phyloP scores from a whole-genome alignment of 2,113 vertebrate species.

The Anolis carolinensis region DNA sequence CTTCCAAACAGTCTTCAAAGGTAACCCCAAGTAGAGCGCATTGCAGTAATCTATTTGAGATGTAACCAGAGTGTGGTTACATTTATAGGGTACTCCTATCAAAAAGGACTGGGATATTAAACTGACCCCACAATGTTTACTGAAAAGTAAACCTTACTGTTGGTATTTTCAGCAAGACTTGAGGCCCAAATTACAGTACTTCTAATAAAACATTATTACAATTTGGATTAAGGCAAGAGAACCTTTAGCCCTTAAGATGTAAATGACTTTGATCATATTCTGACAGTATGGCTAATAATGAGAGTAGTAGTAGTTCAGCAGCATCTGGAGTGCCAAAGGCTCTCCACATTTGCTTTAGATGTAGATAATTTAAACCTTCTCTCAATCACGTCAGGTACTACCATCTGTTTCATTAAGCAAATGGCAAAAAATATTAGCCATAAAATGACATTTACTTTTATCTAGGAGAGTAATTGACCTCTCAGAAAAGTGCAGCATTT shows the following conservation, averaged over 20 bases:
- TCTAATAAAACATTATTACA: neutral
- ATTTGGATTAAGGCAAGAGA: no score
- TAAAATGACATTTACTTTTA: neutral
- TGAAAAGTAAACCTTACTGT: neutral
- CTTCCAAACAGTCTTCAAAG: no score
- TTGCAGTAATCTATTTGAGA: no score
- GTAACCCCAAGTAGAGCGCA: no score
- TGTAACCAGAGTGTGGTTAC: no score
- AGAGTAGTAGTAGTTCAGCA: neutral
- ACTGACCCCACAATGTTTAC: neutral
- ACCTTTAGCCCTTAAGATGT: no score
- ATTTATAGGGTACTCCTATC: no score
- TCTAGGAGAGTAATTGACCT: neutral
- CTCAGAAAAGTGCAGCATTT: slow-evolving; percentile 22
- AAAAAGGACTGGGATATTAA: no score
- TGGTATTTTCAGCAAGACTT: neutral
- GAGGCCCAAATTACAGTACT: neutral
- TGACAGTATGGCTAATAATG: neutral
- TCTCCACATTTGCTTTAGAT: no score
- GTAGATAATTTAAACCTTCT: no score
- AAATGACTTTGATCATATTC: neutral
- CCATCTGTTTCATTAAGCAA: rapidly evolving
- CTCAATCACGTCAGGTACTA: neutral
- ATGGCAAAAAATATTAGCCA: rapidly evolving
- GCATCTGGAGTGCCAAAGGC: no score